Evolutionary conservation across 2,113 vertebrate genomes (phyloP).

Genomic region (Typhlomys cinereus): DNA sequence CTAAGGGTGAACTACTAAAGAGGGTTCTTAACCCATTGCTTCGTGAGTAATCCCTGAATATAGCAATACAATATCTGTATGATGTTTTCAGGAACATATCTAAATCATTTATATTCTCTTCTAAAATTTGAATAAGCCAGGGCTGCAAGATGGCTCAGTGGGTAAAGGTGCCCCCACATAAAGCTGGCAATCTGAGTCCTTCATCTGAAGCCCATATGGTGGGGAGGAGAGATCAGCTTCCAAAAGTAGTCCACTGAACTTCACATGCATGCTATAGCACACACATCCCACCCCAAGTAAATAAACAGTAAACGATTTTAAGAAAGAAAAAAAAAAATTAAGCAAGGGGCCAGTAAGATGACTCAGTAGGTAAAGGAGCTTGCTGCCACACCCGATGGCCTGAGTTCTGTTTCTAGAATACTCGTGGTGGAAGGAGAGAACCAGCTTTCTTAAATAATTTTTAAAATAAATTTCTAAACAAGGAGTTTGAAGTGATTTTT

Average conservation of each 20-base stretch:
- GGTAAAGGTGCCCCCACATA: too few relatives aligned
- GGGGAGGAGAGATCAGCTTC: too few relatives aligned
- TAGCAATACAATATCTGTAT: conserved; percentile 21
- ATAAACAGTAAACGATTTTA: too few relatives aligned
- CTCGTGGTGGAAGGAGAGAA: neutral
- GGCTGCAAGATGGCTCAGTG: too few relatives aligned
- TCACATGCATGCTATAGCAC: too few relatives aligned
- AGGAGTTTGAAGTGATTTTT: conserved; percentile 44
- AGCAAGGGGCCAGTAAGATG: neutral
- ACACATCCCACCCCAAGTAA: too few relatives aligned
- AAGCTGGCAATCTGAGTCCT: neutral
- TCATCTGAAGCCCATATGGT: neutral
- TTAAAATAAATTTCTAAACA: neutral
- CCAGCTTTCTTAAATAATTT: neutral
- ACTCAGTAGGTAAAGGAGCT: too few relatives aligned
- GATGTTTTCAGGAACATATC: conserved; percentile 22
- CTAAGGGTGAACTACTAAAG: conserved; percentile 93
- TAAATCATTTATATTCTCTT: neutral
- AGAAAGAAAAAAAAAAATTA: too few relatives aligned
- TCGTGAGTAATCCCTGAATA: conserved; percentile 86
- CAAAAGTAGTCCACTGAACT: too few relatives aligned
- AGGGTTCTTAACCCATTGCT: conserved; percentile 94
- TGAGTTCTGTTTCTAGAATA: neutral
- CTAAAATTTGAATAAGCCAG: conserved; percentile 29
- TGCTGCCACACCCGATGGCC: too few relatives aligned